A percentile compares a stretch with the other conserved stretches of the same genome.
phyloP scores from a whole-genome alignment of 2,888 invertebrate species.

The Hylaea fasciaria region DNA sequence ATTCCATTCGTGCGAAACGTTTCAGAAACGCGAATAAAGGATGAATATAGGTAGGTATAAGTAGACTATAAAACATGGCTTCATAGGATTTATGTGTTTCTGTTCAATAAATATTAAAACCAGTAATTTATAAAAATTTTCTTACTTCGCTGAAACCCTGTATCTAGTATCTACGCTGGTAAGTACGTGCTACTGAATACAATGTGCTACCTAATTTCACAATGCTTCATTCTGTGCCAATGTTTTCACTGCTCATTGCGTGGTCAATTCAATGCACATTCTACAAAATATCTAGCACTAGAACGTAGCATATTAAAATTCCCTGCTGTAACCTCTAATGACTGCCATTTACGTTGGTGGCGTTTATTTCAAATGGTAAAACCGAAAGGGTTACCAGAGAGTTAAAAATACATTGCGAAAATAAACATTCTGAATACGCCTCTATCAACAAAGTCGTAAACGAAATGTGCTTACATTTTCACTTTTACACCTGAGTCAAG shows the following conservation, averaged over 20 bases:
- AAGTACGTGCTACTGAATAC: slow-evolving; percentile 5
- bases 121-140: background rate
- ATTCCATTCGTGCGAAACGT: slow-evolving; percentile 3
- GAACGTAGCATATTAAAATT: slow-evolving; percentile 35
- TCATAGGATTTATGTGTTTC: background rate
- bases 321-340: slow-evolving; percentile 46
- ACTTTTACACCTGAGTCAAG: slow-evolving; percentile 77
- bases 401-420: slow-evolving; percentile 26
- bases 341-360: slow-evolving; percentile 40
- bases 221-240: slow-evolving; percentile 20
- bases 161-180: slow-evolving; percentile 1
- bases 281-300: slow-evolving; percentile 29
- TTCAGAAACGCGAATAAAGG: background rate
- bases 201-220: slow-evolving; percentile 21
- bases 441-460: slow-evolving; percentile 52
- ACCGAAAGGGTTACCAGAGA: slow-evolving; percentile 39
- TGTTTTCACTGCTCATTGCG: slow-evolving; percentile 19
- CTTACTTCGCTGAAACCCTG: background rate
- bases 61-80: no score
- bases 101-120: no score
- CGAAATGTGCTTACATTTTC: slow-evolving; percentile 63
- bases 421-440: slow-evolving; percentile 16
- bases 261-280: slow-evolving; percentile 20
- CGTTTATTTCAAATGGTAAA: slow-evolving; percentile 45
- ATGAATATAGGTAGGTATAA: background rate